Evolutionary conservation across 2,888 invertebrate genomes (phyloP).

Genomic region (Cremastobaeus sp.): DNA sequence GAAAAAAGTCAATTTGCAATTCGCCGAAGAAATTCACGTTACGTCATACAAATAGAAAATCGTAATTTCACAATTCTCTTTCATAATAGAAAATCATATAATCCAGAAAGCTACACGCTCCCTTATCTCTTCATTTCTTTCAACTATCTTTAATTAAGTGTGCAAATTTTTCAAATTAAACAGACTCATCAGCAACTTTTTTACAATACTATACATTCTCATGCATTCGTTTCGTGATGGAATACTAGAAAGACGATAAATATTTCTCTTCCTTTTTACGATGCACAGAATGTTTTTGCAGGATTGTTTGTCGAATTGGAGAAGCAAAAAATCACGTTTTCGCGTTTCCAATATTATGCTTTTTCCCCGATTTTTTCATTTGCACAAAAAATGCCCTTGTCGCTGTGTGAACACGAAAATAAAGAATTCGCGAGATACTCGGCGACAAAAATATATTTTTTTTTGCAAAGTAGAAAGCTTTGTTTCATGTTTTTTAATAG

Average conservation of each 20-base stretch:
- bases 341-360: neutral
- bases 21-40: too few relatives aligned
- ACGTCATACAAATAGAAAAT: neutral
- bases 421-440: too few relatives aligned
- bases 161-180: constrained; percentile 24
- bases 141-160: constrained; percentile 25
- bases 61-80: neutral
- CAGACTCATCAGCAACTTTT: constrained; percentile 39
- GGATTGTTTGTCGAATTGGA: constrained; percentile 14
- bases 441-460: constrained; percentile 5
- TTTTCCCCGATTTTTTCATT: too few relatives aligned
- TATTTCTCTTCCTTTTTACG: constrained; percentile 32
- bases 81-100: neutral
- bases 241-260: constrained; percentile 49
- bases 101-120: neutral
- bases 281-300: constrained; percentile 28
- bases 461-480: neutral
- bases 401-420: too few relatives aligned
- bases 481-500: constrained; percentile 25
- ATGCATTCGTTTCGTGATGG: constrained; percentile 50
- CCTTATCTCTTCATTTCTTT: constrained; percentile 15
- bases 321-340: constrained; percentile 2
- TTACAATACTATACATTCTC: constrained; percentile 35
- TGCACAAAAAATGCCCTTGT: too few relatives aligned
- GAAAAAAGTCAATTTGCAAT: too few relatives aligned